phyloP scores from a whole-genome alignment of 2,888 invertebrate genomes.

The Orthosia cruda region DNA sequence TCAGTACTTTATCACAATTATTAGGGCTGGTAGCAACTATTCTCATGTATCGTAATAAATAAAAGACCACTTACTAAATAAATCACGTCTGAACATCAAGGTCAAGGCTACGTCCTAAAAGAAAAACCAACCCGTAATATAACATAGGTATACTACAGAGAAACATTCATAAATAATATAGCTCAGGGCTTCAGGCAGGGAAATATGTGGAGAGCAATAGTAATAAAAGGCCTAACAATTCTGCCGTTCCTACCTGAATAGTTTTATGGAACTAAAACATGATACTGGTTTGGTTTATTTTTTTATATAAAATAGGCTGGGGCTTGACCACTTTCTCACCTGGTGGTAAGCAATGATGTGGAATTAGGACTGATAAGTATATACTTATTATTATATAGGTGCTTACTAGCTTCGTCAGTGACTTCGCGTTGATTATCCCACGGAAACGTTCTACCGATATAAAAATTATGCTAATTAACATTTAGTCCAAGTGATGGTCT shows the following conservation, averaged over 20 bases:
- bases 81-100: constrained; percentile 34
- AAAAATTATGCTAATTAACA: too few relatives aligned
- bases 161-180: constrained; percentile 70
- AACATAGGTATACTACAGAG: constrained; percentile 44
- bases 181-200: constrained; percentile 6
- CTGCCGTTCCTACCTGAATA: background rate
- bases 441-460: too few relatives aligned
- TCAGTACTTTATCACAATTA: too few relatives aligned
- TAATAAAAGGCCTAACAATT: constrained; percentile 58
- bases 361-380: too few relatives aligned
- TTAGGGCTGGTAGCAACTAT: constrained; percentile 5
- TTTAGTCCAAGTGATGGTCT: too few relatives aligned
- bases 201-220: constrained; percentile 22
- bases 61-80: constrained; percentile 15
- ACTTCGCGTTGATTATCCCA: too few relatives aligned
- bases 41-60: constrained; percentile 25
- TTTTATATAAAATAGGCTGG: background rate
- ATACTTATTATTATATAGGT: too few relatives aligned
- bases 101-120: constrained; percentile 36
- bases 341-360: too few relatives aligned
- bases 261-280: constrained; percentile 3
- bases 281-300: background rate
- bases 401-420: too few relatives aligned
- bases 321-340: too few relatives aligned
- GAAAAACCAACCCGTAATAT: constrained; percentile 33